Evolutionary conservation across 2,888 invertebrate species (phyloP), one percentile per base, ranked within the genome.

Genomic region (Notodonta ziczac): DNA sequence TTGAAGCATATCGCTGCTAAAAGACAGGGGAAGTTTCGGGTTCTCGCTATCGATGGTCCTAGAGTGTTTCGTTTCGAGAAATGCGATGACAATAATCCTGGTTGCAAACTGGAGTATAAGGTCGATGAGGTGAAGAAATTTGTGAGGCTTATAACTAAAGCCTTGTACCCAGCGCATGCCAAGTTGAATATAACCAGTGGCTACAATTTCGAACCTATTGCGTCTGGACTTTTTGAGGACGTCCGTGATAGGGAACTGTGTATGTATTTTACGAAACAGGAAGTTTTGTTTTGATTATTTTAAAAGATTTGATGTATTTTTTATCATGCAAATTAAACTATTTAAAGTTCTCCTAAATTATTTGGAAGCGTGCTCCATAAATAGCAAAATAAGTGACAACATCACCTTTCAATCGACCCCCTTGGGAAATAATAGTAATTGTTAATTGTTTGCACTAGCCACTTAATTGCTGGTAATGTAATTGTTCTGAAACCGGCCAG

Each of bases 171-270:
- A 9, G 63, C 53, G 40, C 57, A 62, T 32, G 40, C 76, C 2
- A 16, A 61, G 4, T 55, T 77, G 35, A 61, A 56, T 5, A 14
- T 13, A 0, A 52, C 40, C 8, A 60, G 61, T 55, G 63, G 56
- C 42, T 57, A 42, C 4, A 50, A 61, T 1, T 59, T 46, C 0
- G 60, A 61, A 12, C 57, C 72, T 5, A 59, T 60, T 4, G 64
- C 69, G 39, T 40, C 48, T 9, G 82, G 82, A 0, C 60, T 65
- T 2, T 84, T 82, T 70, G 63, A 62, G 39, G 84, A 82, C 40
- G 69, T 82, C 4, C 79, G 87, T 42, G 88, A 87, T 58, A 77
- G 67, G 10, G 80, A 84, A 12, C 76, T 87, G 61, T 88, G 87
- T 48, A 82, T 77, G 58, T 66, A 80, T 63, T 78, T 84, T 5